Base-by-base conservation (phyloP, 2,888 invertebrate genomes). In the Aplocera efformata region DNA sequence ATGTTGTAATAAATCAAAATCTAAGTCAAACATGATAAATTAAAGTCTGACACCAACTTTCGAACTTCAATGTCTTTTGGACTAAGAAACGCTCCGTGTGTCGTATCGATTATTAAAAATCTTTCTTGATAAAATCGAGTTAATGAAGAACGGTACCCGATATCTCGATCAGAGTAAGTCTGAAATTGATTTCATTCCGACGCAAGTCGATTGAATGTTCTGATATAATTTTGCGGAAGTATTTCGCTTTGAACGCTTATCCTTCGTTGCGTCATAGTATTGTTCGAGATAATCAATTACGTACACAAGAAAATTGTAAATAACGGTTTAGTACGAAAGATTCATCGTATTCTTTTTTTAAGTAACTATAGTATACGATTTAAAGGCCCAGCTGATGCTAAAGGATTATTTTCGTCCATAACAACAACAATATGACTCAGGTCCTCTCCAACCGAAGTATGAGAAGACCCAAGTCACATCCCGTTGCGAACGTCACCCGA, bases 171-270 rank as follows among this genome's bases (percentile, higher is more conserved):
- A 60, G 57, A 58, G 62, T 61, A 72, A 75, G 67, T 72, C 69
- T 69, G 71, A 79, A 83, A 84, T 85, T 82, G 84, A 84, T 85
- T 86, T 82, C 76, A 73, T 80, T 79, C 74, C 76, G 66, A 71
- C 67, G 72, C 71, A 69, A 64, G 60, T 60, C 67, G 80, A 84
- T 81, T 60, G 68, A 66, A 67, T 61, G 55, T 54, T 51, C 57
- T 67, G 82, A 83, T 83, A 79, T 68, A 56, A 67, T 55, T 75
- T 76, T 72, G 71, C 72, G 77, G 76, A 78, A 76, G 73, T 69
- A 65, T 67, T 65, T 64, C 59, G 53, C 63, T 72, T 67, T 68
- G 59, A 65, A 67, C 48, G 48, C 38, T 49, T 53, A 49, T 50
- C 56, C 52, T 54, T 43, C 33, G 30, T 49, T 48, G 24, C 34